Base-by-base conservation (phyloP, 2,113 vertebrate species). In the Trochalopteron elliotii region DNA sequence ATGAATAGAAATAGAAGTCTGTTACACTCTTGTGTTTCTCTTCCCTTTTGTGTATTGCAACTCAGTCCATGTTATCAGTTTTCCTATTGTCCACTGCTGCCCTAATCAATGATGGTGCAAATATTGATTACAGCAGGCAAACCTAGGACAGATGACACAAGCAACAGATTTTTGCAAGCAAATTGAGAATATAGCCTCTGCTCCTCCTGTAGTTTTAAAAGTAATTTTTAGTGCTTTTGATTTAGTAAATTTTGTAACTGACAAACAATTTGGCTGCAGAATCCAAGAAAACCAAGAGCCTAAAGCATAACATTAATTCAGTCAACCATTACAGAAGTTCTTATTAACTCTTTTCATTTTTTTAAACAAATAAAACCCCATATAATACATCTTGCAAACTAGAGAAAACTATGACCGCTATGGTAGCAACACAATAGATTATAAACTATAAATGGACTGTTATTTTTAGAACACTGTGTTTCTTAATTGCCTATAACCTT, bases 391-490 rank as follows among this genome's bases (percentile, higher is more conserved):
- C 59, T 63, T 85, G 24, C 18, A 87, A 90, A 33, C 65, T 44
- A 83, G 63, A 60, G 28, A 93, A 91, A 89, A 77, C 27, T 33
- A 11, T 45, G 49, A 89, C 85, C 68, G 45, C 42, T 68, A 37
- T 0, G 0, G 52, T 47, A 91, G 7, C 63, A 87, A 71, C 69
- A 96, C 81, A 94, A 64, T 35, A 83, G 59, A 35, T 64, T 49
- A 83, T 68, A 87, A 95, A 86, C 82, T 86, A 94, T 77, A 93
- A 93, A 94, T 87, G 95, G 53, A 44, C 30, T 39, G 67, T n/a
- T 97, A 93, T 96, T 96, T 96, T 97, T 93, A 97, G 91, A 96
- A 35, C 31, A 71, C 47, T 78, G 15, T 84, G 47, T 74, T 84
- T 93, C 87, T 90, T 95, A 95, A 95, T 91, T 96, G 83, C 64